These are phyloP conservation scores for Nephrotoma appendiculata DNA, from an alignment of 2,888 invertebrate species.

Conservation along the genomic window DNA sequence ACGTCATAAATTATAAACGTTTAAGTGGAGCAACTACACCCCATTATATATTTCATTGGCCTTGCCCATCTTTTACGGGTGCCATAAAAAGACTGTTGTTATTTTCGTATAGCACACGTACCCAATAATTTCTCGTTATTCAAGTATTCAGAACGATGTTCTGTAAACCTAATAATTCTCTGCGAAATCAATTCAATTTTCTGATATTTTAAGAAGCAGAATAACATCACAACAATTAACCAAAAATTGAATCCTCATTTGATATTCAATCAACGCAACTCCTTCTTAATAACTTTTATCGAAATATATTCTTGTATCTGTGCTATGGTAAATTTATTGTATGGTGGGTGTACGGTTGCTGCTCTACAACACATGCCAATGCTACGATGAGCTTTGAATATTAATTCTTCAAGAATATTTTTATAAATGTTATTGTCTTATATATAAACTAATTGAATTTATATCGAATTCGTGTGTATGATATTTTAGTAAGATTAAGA, in stretches of 20 bases:
- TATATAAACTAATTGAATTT: neutral
- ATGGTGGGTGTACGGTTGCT: neutral
- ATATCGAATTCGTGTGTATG: neutral
- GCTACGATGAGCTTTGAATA: neutral
- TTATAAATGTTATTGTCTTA: neutral
- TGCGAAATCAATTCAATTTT: neutral
- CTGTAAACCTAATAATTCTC: neutral
- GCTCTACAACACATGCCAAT: neutral
- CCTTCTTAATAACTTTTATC: neutral
- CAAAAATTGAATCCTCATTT: neutral
- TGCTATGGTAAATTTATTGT: neutral
- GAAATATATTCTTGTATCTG: neutral
- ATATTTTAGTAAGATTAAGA: too few relatives aligned
- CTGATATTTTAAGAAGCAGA: neutral
- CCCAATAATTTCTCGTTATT: neutral
- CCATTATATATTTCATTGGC: neutral
- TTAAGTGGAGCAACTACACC: too few relatives aligned
- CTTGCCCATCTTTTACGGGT: neutral
- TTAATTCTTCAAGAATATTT: neutral
- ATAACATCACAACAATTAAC: neutral
- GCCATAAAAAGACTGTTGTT: neutral
- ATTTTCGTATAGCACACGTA: neutral
- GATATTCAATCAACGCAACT: neutral
- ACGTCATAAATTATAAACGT: too few relatives aligned
- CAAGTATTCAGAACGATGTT: neutral